phyloP scores from a whole-genome alignment of 2,888 invertebrate species.

The Euzophera pinguis region DNA sequence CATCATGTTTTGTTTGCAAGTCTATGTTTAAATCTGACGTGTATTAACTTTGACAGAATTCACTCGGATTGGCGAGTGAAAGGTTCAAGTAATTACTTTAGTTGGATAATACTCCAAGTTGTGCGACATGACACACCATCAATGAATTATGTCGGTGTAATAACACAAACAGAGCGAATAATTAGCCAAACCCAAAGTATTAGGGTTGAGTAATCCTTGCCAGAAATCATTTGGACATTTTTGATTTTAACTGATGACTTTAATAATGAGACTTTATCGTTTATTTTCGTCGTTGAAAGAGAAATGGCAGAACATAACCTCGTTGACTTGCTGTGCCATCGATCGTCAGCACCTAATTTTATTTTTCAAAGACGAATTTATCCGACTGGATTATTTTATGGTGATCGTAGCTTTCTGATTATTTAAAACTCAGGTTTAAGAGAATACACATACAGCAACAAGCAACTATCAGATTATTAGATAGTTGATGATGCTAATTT shows the following conservation, averaged over 20 bases:
- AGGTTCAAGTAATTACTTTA: constrained; percentile 57
- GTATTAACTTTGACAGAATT: constrained; percentile 70
- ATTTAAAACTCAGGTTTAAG: too few species aligned
- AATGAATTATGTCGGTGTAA: constrained; percentile 72
- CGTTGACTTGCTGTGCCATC: background rate
- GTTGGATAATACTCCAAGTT: constrained; percentile 9
- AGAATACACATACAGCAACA: background rate
- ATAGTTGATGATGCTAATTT: constrained; percentile 1
- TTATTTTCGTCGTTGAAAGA: constrained; percentile 20
- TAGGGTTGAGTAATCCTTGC: constrained; percentile 33
- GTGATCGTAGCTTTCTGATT: too few species aligned
- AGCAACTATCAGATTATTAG: background rate
- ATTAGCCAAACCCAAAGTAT: constrained; percentile 43
- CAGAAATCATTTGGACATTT: constrained; percentile 33
- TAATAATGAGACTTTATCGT: constrained; percentile 28
- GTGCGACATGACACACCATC: constrained; percentile 52
- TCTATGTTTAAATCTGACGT: constrained; percentile 46
- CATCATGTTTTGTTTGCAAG: constrained; percentile 18
- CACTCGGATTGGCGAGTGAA: constrained; percentile 55
- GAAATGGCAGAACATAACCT: constrained; percentile 13
- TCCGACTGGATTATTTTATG: too few species aligned
- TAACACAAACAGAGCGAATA: constrained; percentile 45
- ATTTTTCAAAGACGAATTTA: background rate
- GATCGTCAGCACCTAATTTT: background rate
- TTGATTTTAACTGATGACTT: constrained; percentile 46